Percentiles rank a stretch among this genome's conserved stretches.
Conservation (phyloP, 1,140 invertebrate genomes). For the Galendromus occidentalis region DNA sequence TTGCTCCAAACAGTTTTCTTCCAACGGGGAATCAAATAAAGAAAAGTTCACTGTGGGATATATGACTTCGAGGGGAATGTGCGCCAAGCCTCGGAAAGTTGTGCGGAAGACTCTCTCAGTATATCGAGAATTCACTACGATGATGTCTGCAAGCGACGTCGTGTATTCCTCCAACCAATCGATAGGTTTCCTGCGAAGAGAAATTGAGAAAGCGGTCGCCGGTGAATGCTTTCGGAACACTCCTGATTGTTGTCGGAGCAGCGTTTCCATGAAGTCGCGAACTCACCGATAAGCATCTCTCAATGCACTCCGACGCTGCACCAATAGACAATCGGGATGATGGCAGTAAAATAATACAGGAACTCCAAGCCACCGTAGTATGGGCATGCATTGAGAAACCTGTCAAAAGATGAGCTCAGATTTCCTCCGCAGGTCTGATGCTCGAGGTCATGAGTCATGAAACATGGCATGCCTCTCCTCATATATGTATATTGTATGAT, state of each 20-base stretch:
- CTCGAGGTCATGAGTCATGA: too few species aligned
- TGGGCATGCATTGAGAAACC: conserved; percentile 19
- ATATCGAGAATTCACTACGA: conserved; percentile 88
- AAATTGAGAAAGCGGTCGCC: conserved; percentile 39
- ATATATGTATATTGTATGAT: too few species aligned
- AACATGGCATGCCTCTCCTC: too few species aligned
- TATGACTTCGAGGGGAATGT: conserved; percentile 49
- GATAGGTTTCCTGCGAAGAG: conserved; percentile 48
- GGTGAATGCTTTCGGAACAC: conserved; percentile 35
- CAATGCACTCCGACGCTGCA: not conserved
- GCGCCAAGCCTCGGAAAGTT: conserved; percentile 51
- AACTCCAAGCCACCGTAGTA: conserved; percentile 11
- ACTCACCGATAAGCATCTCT: not conserved
- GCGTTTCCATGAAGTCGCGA: too few species aligned
- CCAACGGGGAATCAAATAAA: conserved; percentile 41
- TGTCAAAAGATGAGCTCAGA: conserved; percentile 7
- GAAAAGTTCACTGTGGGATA: conserved; percentile 81
- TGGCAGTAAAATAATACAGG: conserved; percentile 16
- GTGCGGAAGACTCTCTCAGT: conserved; percentile 55
- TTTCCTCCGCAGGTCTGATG: too few species aligned
- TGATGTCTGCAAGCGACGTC: conserved; percentile 39
- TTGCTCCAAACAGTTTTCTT: conserved; percentile 21
- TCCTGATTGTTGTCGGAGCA: too few species aligned
- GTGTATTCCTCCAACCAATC: conserved; percentile 80
- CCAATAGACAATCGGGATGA: conserved; percentile 13